Evolutionary conservation across 1,140 invertebrate species (phyloP), one percentile per base, ranked within the genome.

Genomic region (Microplitis mediator): DNA sequence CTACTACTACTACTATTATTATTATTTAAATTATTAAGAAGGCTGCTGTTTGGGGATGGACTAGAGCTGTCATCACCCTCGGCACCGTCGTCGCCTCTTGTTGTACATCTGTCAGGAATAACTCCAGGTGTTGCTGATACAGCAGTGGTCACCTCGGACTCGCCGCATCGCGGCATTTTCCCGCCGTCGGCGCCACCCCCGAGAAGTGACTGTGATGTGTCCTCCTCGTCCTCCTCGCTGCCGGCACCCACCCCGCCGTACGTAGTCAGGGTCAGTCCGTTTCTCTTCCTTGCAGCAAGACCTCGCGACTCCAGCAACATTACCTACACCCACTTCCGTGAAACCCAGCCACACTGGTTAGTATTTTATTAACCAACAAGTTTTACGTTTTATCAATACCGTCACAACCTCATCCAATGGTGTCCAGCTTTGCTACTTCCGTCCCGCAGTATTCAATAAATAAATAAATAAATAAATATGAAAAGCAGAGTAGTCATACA

Each of bases 291-390:
- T 79, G 81, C 85, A 81, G 84, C 78, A 73, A 86, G 83, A 76
- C 83, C 78, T 80, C 86, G 85, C 86, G 84, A 86, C 86, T 87
- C 86, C 84, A 87, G 86, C 86, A 87, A 87, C 86, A 87, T 87
- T 80, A 85, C 85, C 79, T 76, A 79, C 11, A 60, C 35, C 52
- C 64, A 23, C 64, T 11, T 35, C 58, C 56, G 16, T 32, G 36
- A 32, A 50, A 62, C 39, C 56, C 54, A 58, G 16, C 75, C 74
- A 68, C 74, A 72, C 74, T 75, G 56, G 73, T 75, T 79, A 45
- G 2, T 45, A 45, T 73, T 72, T 77, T 52, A 62, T 23, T 23
- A 23, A 23, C 23, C 23, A 23, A 23, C 23, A 23, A 23, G 23
- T 23, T 23, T 23, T 23, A 23, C 23, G n/a, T 23, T 23, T 23